A percentile compares a stretch with the other conserved stretches of the same genome.
These are phyloP conservation scores for Xerus rutilus DNA, from an alignment of 2,797 vertebrate genomes.

Conservation along the genomic window DNA sequence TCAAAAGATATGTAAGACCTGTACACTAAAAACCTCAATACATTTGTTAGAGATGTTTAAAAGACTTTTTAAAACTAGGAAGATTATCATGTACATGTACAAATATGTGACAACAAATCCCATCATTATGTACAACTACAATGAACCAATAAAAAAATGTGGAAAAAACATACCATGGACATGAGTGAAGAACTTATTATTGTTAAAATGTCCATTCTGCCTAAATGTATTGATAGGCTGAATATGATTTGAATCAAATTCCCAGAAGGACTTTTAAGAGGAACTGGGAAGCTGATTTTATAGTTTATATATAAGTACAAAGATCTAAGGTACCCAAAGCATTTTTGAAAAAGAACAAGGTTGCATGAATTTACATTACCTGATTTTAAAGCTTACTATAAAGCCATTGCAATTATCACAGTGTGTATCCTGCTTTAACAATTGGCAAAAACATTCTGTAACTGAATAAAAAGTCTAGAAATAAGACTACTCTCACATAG, in stretches of 20 bases:
- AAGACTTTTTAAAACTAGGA: neutral
- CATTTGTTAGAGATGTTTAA: neutral
- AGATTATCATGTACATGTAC: too few relatives aligned
- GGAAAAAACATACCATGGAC: neutral
- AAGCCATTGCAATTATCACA: neutral
- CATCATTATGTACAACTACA: too few relatives aligned
- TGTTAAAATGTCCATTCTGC: too few relatives aligned
- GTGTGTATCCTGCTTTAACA: neutral
- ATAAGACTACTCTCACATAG: neutral
- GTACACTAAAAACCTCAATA: neutral
- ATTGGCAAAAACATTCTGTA: neutral
- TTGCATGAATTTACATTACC: neutral
- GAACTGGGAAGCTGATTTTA: neutral
- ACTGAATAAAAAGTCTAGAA: neutral
- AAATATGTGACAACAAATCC: too few relatives aligned
- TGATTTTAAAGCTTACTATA: neutral
- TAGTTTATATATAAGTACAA: neutral
- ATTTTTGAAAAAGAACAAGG: neutral
- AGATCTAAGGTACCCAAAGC: neutral
- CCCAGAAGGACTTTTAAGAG: neutral
- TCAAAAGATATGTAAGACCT: neutral
- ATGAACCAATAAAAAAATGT: too few relatives aligned
- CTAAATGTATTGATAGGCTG: too few relatives aligned
- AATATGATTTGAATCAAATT: neutral
- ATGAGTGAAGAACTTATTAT: neutral